These are phyloP conservation scores for Felis catus DNA, from an alignment of 2,113 vertebrate genomes.

Conservation along the genomic window DNA sequence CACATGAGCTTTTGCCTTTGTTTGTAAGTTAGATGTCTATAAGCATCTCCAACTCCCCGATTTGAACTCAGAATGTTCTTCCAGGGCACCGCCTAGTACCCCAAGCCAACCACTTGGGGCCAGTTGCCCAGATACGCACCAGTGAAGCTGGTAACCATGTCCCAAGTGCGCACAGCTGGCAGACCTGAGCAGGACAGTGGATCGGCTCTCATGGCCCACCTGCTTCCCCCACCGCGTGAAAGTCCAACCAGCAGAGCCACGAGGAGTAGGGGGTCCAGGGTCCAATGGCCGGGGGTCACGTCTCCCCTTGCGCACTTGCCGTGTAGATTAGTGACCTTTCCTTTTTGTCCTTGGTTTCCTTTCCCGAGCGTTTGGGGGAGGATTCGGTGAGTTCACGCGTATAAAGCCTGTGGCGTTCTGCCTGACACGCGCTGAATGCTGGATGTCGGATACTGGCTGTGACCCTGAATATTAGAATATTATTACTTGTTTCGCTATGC, in stretches of 20 bases:
- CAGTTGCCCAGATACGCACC: not conserved
- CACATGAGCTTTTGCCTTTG: not conserved
- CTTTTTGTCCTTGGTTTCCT: not conserved
- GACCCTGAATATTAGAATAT: not conserved
- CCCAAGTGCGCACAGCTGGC: not conserved
- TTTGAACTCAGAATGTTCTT: not conserved
- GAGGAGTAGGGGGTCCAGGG: not conserved
- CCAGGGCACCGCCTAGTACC: not conserved
- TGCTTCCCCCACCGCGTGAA: not conserved
- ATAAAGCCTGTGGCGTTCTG: not conserved
- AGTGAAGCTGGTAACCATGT: not conserved
- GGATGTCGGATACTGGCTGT: accelerated
- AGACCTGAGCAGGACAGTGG: not conserved
- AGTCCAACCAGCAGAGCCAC: not conserved
- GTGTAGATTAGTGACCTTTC: not conserved
- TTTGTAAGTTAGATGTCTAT: not conserved
- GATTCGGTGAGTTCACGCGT: not conserved
- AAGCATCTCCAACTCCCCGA: not conserved
- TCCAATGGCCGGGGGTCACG: accelerated
- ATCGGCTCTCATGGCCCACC: accelerated
- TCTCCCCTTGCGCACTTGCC: not conserved
- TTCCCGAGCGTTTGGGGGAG: not conserved
- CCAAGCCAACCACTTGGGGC: not conserved
- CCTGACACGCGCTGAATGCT: accelerated
- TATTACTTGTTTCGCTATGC: not conserved